Evolutionary conservation across 2,888 invertebrate genomes (phyloP), one percentile per base, ranked within the genome.

Genomic region (Branchinecta sandiegonensis): DNA sequence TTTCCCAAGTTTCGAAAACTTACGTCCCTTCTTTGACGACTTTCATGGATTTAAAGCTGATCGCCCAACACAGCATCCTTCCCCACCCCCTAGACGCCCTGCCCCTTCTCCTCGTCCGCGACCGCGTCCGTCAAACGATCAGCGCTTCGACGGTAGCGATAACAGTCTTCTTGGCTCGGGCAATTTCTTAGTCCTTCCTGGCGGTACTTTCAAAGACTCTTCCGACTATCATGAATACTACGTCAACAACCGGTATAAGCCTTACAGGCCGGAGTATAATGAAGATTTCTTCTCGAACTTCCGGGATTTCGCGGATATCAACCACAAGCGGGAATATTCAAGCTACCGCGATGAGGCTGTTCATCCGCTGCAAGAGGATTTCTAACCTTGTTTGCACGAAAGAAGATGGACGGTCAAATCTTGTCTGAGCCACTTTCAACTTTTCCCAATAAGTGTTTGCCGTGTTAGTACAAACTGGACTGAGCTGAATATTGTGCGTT

Each of bases 221-320:
- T 46, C 46, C 23, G 79, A 80, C 6, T 81, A 80, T 65, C 79
- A 80, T n/a, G 86, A 85, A 72, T 85, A 86, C 73, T 87, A 87
- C 71, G 85, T 69, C 65, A 13, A 37, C 14, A 68, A 13, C 17
- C 14, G 66, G 66, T 65, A 64, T 67, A 86, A 86, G 74, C 86
- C 87, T 0, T 87, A 89, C 69, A 86, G 86, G 13, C 66, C 66
- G 13, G 23, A n/a, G 13, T 66, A 66, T 66, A 17, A 77, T 5
- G 78, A 86, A 70, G 90, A 91, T 74, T 91, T 91, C 75, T 91
- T 92, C 75, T 89, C 90, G 7, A 90, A 91, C 76, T 92, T 92
- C 79, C 83, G 89, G 74, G 92, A 92, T 76, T 92, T 92, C 75
- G 91, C 92, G 1, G 92, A 92, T 74, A 91, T 92, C 68, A 91